Base-by-base conservation (phyloP, 2,888 invertebrate species). In the Epinotia bilunana region DNA sequence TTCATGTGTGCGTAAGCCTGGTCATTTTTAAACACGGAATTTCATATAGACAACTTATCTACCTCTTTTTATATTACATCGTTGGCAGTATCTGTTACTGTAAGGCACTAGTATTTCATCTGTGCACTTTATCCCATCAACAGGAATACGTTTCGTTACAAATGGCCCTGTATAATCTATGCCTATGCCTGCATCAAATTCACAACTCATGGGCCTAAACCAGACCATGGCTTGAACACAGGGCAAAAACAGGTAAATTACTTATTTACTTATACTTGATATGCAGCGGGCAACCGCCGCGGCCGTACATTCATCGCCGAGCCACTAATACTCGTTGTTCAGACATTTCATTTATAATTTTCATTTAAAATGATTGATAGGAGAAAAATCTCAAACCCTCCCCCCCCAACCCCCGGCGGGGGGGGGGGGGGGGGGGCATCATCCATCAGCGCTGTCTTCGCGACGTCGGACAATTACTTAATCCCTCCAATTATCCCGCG, bases 401-500 rank as follows among this genome's bases (percentile, higher is more conserved):
- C 68, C 20, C 23, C 9, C 20, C 43, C n/a, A n/a, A 16, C 43
- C 16, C n/a, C 23, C 43, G 18, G 39, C n/a, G 58, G 12, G 16
- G n/a, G 23, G 6, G 18, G 16, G 18, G 16, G 18, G 33, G n/a
- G 33, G 18, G 43, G 7, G 39, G 63, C 28, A 58, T 58, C 69
- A 74, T 74, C 74, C 69, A 74, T 74, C 74, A 69, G 46, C 64
- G 58, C 72, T 72, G 72, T 72, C 72, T 72, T 72, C 64, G 72
- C 72, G 72, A 68, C 69, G 74, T 63, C 63, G 69, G 68, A 58
- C 62, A 69, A 74, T 74, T 74, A 74, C 74, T 74, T 74, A 74
- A 74, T 74, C 69, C 68, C 20, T 33, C 63, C 74, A 74, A 74
- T 74, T 74, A 74, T 74, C 69, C 46, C 53, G 68, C 69, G 63